Evolutionary conservation across 2,888 invertebrate species (phyloP).

Genomic region (Copidosoma aretas): DNA sequence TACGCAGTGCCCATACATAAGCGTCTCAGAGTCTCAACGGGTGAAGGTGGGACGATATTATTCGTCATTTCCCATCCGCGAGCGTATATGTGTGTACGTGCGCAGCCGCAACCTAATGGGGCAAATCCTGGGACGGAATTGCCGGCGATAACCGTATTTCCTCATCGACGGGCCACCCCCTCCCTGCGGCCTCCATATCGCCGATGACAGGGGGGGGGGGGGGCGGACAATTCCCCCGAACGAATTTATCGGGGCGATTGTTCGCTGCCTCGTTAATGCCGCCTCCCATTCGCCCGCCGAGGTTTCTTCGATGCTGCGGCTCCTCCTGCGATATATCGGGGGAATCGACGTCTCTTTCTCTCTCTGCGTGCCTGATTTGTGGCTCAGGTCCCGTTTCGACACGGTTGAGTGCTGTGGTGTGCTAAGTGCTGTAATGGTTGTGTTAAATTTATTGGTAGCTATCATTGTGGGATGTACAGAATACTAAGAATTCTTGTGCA

Average conservation of each 20-base stretch:
- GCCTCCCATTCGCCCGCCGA: neutral
- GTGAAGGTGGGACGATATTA: too few relatives aligned
- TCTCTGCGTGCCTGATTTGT: neutral
- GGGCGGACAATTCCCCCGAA: neutral
- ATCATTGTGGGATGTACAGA: too few relatives aligned
- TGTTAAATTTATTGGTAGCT: too few relatives aligned
- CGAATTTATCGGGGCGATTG: slow-evolving; percentile 21
- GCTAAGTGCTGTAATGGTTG: too few relatives aligned
- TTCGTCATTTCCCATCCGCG: too few relatives aligned
- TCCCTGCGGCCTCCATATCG: neutral
- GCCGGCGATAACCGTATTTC: slow-evolving; percentile 40
- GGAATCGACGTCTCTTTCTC: neutral
- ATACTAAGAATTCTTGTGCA: too few relatives aligned
- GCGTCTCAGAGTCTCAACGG: too few relatives aligned
- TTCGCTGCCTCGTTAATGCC: slow-evolving; percentile 23
- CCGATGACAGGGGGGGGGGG: slow-evolving; percentile 18
- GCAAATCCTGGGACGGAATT: slow-evolving; percentile 34
- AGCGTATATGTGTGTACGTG: too few relatives aligned
- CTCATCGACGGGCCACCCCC: slow-evolving; percentile 27
- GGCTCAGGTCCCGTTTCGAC: neutral
- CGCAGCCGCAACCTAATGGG: slow-evolving; percentile 6
- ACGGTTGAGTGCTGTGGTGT: too few relatives aligned
- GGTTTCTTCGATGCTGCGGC: slow-evolving; percentile 17
- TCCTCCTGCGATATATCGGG: neutral
- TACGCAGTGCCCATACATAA: too few relatives aligned